Evolutionary conservation across 1,140 invertebrate genomes (phyloP).

Genomic region (Lasioglossum baleicum): DNA sequence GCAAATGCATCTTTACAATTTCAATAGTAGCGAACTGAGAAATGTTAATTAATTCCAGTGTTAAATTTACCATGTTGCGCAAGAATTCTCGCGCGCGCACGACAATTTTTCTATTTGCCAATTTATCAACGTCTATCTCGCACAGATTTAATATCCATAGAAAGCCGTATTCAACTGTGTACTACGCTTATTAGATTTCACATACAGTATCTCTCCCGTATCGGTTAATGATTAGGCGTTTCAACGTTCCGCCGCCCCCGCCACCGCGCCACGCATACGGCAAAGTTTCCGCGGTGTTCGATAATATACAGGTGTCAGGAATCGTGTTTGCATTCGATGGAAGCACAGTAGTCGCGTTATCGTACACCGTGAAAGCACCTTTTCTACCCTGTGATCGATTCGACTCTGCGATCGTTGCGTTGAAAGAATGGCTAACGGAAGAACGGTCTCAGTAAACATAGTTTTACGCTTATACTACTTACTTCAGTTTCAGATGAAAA

Average conservation of each 20-base stretch:
- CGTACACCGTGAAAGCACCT: background rate
- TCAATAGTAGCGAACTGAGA: too few relatives aligned
- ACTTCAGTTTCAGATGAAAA: too few relatives aligned
- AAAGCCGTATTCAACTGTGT: background rate
- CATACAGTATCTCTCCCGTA: constrained; percentile 15
- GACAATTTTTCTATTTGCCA: too few relatives aligned
- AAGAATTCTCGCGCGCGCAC: too few relatives aligned
- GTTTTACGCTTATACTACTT: too few relatives aligned
- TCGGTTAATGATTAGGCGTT: constrained; percentile 41
- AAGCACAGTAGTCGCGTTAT: constrained; percentile 29
- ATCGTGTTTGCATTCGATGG: background rate
- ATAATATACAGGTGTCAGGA: constrained; percentile 18
- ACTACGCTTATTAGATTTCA: background rate
- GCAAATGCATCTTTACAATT: too few relatives aligned
- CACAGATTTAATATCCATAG: background rate
- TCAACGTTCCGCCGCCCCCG: background rate
- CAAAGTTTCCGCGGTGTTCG: constrained; percentile 43
- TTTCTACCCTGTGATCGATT: constrained; percentile 7
- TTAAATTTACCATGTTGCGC: too few relatives aligned
- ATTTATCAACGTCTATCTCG: background rate
- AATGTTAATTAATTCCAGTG: too few relatives aligned
- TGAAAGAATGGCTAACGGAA: too few relatives aligned
- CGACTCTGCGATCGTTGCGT: too few relatives aligned
- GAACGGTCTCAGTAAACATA: too few relatives aligned
- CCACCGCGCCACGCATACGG: background rate